A percentile compares a stretch with the other conserved stretches of the same genome.
Conservation (phyloP, 2,888 invertebrate species). For the Pammene fasciana region DNA sequence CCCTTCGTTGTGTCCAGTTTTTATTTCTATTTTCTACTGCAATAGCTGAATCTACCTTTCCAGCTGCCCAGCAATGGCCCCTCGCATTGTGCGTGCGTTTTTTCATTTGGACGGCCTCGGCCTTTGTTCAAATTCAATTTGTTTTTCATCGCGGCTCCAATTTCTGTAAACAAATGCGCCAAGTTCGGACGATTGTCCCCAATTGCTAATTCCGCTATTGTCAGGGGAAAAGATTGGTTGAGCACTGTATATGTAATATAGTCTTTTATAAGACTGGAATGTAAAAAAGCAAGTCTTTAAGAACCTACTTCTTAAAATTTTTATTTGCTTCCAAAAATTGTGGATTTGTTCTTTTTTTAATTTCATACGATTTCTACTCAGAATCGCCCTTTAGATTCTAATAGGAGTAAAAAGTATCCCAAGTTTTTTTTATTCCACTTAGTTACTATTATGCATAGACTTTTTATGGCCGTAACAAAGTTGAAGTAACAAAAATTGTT, state of each 20-base stretch:
- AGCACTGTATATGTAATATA: neutral
- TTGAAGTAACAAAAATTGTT: no score
- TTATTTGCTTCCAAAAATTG: no score
- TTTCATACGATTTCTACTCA: no score
- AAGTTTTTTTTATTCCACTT: no score
- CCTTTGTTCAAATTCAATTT: slow-evolving; percentile 40
- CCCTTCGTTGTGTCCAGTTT: no score
- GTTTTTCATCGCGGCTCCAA: slow-evolving; percentile 37
- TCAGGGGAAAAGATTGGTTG: slow-evolving; percentile 16
- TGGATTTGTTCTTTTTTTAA: no score
- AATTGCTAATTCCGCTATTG: slow-evolving; percentile 24
- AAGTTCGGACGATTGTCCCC: slow-evolving; percentile 25
- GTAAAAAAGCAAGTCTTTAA: neutral
- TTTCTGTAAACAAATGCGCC: slow-evolving; percentile 34
- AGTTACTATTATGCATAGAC: no score
- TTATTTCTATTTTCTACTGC: no score
- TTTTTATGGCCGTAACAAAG: no score
- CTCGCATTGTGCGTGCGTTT: slow-evolving; percentile 32
- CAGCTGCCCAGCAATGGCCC: neutral
- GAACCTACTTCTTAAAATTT: neutral
- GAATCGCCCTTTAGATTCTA: no score
- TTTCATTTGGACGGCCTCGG: slow-evolving; percentile 36
- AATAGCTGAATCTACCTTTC: slow-evolving; percentile 25
- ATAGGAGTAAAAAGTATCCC: no score
- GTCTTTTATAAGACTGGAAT: neutral